Evolutionary conservation across 2,888 invertebrate genomes (phyloP), one percentile per base, ranked within the genome.

Genomic region (Drosophila emarginata): DNA sequence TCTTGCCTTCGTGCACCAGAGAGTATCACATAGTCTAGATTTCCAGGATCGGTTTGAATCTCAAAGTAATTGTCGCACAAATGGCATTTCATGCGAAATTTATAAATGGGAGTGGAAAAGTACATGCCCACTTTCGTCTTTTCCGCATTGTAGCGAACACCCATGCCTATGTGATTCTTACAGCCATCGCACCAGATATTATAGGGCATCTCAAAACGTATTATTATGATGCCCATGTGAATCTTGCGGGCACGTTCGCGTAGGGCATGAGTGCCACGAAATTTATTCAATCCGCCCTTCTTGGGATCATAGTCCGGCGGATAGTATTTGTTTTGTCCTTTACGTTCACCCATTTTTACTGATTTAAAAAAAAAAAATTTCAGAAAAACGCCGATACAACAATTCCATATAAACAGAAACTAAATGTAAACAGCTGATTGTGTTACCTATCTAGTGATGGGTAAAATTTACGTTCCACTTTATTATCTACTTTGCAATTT

Each of bases 161-260:
- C 99, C 99, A 99, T 99, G 32, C 99, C 99, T 64, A 99, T 98
- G 90, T 99, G 99, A 92, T 98, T 99, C 74, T 96, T 96, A 91
- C 99, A 99, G 61, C 99, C 99, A 40, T 97, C 97, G 84, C 99
- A 99, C 99, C 99, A 99, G 82, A 99, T 99, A 92, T 99, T 99
- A 90, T 98, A 99, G 0, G 99, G 99, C 99, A 99, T 98, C 93
- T 99, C 99, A 93, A 99, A 99, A 54, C 99, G 94, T 32, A 92
- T 92, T 45, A 92, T 91, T 32, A 92, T 94, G 82, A 99, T 99
- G 11, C 99, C 99, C 93, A 97, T 93, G 89, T 97, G 96, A 2
- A 99, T 94, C 91, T 99, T 99, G n/a, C 96, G 93, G 21, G 99
- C 99, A 73, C 99, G 93, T 92, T 99, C 99, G 32, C 99, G 94